Conservation (phyloP, 1,140 invertebrate genomes). For the Ectropis grisescens region DNA sequence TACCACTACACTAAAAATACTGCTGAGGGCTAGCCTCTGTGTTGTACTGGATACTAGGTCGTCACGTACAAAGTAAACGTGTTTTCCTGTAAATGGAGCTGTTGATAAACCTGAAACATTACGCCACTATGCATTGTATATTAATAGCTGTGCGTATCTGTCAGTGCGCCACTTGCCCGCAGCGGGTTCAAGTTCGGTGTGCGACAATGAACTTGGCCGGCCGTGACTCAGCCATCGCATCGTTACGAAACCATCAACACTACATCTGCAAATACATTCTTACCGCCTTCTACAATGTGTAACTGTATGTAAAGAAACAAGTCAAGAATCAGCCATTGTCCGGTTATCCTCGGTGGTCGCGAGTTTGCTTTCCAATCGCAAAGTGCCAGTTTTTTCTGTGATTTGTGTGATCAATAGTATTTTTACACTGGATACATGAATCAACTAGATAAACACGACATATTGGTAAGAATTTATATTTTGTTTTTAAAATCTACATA, state of each 20-base stretch:
- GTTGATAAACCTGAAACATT: background rate
- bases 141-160: slow-evolving; percentile 13
- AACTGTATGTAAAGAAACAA: slow-evolving; percentile 18
- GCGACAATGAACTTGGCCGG: slow-evolving; percentile 67
- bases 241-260: slow-evolving; percentile 62
- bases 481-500: no score
- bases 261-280: slow-evolving; percentile 47
- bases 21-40: background rate
- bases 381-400: no score
- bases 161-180: slow-evolving; percentile 19
- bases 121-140: background rate
- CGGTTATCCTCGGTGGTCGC: slow-evolving; percentile 3
- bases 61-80: background rate
- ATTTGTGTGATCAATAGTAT: no score
- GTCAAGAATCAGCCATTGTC: slow-evolving; percentile 16
- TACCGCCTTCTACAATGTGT: no score
- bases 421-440: no score
- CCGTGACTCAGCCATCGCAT: slow-evolving; percentile 47
- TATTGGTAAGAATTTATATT: no score
- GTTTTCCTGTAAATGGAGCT: background rate
- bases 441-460: no score
- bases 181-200: slow-evolving; percentile 62
- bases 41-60: background rate
- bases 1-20: background rate
- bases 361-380: no score